Evolutionary conservation across 2,797 vertebrate genomes (phyloP).

Genomic region (Amniataba percoides): DNA sequence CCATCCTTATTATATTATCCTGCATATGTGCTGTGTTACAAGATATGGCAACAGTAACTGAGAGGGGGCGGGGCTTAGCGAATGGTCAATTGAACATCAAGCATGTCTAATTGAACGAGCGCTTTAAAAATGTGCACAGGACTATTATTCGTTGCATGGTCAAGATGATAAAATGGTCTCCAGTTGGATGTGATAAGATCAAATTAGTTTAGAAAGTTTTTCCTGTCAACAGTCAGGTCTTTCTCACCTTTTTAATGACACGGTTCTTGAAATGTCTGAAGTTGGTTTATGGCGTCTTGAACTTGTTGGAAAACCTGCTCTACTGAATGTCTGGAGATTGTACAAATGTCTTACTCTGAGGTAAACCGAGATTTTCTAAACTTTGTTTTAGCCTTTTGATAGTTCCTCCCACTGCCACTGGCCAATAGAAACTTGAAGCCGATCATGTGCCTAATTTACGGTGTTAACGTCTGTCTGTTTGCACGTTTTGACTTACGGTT

Average conservation of each 20-base stretch:
- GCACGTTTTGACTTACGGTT: slow-evolving; percentile 12
- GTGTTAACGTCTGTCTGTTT: slow-evolving; percentile 22
- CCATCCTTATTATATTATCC: neutral
- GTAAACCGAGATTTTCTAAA: slow-evolving; percentile 13
- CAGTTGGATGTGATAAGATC: neutral
- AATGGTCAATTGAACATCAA: neutral
- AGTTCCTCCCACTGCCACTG: slow-evolving; percentile 35
- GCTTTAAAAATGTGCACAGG: neutral
- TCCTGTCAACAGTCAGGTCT: neutral
- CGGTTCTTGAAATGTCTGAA: neutral
- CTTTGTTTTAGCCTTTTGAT: slow-evolving; percentile 17
- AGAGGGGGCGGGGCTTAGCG: neutral
- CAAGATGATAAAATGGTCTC: neutral
- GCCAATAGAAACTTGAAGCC: slow-evolving; percentile 63
- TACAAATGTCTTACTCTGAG: neutral
- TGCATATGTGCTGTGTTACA: neutral
- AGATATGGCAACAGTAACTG: neutral
- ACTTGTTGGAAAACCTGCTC: neutral
- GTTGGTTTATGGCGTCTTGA: neutral
- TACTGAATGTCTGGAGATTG: neutral
- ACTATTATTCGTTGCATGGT: slow-evolving; percentile 17
- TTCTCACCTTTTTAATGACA: neutral
- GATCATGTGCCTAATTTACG: slow-evolving; percentile 67
- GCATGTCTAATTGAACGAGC: slow-evolving; percentile 1
- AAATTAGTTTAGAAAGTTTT: neutral